Evolutionary conservation across 2,888 invertebrate species (phyloP), one percentile per base, ranked within the genome.

Genomic region (Epiblema foenella): DNA sequence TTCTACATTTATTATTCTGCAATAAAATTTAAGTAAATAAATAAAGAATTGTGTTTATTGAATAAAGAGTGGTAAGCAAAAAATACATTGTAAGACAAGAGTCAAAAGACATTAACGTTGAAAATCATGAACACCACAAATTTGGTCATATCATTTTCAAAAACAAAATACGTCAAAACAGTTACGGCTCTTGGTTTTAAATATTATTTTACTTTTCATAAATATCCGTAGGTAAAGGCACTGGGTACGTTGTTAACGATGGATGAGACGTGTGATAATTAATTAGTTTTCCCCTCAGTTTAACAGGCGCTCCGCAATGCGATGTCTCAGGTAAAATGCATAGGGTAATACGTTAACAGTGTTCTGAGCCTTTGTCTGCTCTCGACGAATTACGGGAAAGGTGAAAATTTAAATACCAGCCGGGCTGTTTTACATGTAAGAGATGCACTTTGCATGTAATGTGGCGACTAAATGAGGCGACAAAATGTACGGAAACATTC

Each of bases 391-490:
- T 92, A 92, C 86, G 88, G 78, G 88, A 89, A 90, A 90, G 87
- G 90, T 84, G 89, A 87, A 91, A 93, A 93, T 92, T 92, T 93
- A 90, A 92, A 93, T 91, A 90, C 88, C 89, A 87, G 83, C 82
- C 87, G 88, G 87, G 84, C 89, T 92, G 87, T 91, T 93, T 93
- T 90, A 91, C 93, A 93, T 93, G 90, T 89, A 86, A 91, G 91
- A 91, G 91, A 91, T 92, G 91, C 91, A 91, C 85, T 92, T 91
- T 89, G 90, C 89, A 89, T 89, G 89, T 89, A 89, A 88, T 88
- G 89, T 78, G 83, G 80, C 85, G 89, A 88, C 87, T 90, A 89
- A 89, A 88, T 86, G 88, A 88, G 86, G 84, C 86, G 85, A 86
- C 86, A 86, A 75, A 63, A 52, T 49, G 59, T 54, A 52, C 33